These are phyloP conservation scores for Idris sp. DNA, from an alignment of 1,140 invertebrate species.

Conservation along the genomic window DNA sequence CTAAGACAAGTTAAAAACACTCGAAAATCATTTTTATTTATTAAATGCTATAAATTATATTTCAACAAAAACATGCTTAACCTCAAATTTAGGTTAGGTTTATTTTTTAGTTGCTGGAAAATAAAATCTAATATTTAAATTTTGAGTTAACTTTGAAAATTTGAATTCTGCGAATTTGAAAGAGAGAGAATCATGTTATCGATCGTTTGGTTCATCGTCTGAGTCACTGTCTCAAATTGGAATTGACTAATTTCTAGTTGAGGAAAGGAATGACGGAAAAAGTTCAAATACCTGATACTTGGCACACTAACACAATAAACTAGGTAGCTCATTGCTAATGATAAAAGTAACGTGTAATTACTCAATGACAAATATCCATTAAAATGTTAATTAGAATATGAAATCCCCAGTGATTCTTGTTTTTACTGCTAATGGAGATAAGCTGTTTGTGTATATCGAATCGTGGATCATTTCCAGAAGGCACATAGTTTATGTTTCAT, in stretches of 20 bases:
- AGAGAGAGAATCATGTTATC: too few species aligned
- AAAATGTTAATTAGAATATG: slow-evolving; percentile 57
- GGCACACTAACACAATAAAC: slow-evolving; percentile 48
- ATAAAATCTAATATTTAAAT: too few species aligned
- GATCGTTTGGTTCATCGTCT: slow-evolving; percentile 35
- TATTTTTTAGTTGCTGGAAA: too few species aligned
- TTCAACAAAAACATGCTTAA: too few species aligned
- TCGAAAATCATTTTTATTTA: too few species aligned
- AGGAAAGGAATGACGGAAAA: slow-evolving; percentile 19
- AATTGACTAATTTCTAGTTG: slow-evolving; percentile 34
- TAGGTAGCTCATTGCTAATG: slow-evolving; percentile 14
- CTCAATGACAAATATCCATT: slow-evolving; percentile 51
- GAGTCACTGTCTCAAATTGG: slow-evolving; percentile 42
- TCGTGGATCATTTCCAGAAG: slow-evolving; percentile 31
- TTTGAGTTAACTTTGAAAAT: too few species aligned
- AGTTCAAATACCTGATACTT: slow-evolving; percentile 37
- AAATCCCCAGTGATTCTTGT: slow-evolving; percentile 36
- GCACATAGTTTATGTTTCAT: slow-evolving; percentile 40
- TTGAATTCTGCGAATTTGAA: too few species aligned
- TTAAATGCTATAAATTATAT: too few species aligned
- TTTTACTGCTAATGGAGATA: slow-evolving; percentile 38
- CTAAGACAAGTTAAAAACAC: too few species aligned
- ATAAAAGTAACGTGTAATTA: slow-evolving; percentile 45
- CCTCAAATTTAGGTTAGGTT: too few species aligned
- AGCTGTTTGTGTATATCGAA: slow-evolving; percentile 46